Percentiles rank a stretch among this genome's conserved stretches.
These are phyloP conservation scores for Gymnorhina tibicen DNA, from an alignment of 2,113 vertebrate genomes.

Conservation along the genomic window DNA sequence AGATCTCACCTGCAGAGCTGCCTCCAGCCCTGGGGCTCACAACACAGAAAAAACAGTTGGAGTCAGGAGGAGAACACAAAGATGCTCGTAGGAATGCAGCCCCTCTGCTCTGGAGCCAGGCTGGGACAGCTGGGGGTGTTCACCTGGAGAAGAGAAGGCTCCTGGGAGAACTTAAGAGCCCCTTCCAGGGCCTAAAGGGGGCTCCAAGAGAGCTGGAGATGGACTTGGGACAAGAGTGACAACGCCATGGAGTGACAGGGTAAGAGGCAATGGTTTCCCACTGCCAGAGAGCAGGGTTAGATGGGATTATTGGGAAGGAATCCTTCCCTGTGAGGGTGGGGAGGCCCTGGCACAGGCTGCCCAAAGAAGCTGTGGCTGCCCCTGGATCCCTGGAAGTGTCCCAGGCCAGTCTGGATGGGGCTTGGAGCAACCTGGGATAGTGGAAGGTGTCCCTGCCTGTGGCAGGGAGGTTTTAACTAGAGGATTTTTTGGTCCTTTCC, in stretches of 20 bases:
- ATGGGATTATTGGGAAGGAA: not conserved
- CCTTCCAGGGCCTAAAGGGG: not conserved
- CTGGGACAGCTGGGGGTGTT: not conserved
- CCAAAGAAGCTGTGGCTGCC: not conserved
- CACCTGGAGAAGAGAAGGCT: too few relatives aligned
- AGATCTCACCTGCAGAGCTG: not conserved
- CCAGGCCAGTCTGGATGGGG: rapidly evolving
- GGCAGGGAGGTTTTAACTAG: not conserved
- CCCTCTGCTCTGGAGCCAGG: not conserved
- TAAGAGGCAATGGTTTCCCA: not conserved
- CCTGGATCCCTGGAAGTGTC: not conserved
- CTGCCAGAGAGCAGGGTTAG: not conserved
- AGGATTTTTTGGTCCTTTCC: not conserved
- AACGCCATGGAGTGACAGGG: not conserved
- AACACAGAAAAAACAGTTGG: not conserved
- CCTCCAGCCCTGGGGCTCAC: not conserved
- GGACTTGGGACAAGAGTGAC: not conserved
- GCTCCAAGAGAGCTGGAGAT: not conserved
- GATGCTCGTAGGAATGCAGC: rapidly evolving
- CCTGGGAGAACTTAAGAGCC: too few relatives aligned
- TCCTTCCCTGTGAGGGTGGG: not conserved
- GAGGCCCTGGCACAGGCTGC: not conserved
- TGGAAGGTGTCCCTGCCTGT: not conserved
- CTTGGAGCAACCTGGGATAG: not conserved
- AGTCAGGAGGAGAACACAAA: not conserved